phyloP scores from a whole-genome alignment of 2,888 invertebrate species.

The Heliothis peltigera region DNA sequence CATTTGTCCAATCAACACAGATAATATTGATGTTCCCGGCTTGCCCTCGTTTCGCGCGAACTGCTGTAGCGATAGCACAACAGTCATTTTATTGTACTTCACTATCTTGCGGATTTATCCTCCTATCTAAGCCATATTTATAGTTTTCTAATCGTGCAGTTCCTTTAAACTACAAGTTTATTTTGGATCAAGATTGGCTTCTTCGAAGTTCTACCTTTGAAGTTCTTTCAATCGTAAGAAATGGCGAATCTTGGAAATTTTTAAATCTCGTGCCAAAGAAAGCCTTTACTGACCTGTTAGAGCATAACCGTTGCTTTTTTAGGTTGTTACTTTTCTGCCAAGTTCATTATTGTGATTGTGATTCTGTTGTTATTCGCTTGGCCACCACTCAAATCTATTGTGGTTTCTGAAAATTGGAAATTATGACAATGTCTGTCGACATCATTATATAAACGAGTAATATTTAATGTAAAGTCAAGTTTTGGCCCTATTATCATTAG shows the following conservation, averaged over 20 bases:
- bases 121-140: conserved; percentile 5
- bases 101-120: conserved; percentile 25
- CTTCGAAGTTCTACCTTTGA: not conserved
- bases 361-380: too few species aligned
- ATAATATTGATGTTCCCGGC: conserved; percentile 83
- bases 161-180: not conserved
- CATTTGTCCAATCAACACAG: conserved; percentile 85
- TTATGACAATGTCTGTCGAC: not conserved
- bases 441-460: not conserved
- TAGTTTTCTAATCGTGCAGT: conserved; percentile 12
- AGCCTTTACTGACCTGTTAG: not conserved
- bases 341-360: not conserved
- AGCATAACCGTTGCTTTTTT: not conserved
- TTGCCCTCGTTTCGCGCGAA: conserved; percentile 76
- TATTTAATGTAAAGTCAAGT: conserved; percentile 4
- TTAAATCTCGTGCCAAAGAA: not conserved
- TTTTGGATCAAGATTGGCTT: conserved; percentile 1
- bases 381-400: not conserved
- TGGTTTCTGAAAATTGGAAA: not conserved
- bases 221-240: not conserved
- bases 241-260: not conserved
- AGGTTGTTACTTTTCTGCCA: not conserved
- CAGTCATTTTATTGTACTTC: conserved; percentile 35
- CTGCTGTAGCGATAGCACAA: conserved; percentile 71
- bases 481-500: not conserved